Evolutionary conservation across 2,113 vertebrate genomes (phyloP), one percentile per base, ranked within the genome.

Genomic region (Bucco capensis): DNA sequence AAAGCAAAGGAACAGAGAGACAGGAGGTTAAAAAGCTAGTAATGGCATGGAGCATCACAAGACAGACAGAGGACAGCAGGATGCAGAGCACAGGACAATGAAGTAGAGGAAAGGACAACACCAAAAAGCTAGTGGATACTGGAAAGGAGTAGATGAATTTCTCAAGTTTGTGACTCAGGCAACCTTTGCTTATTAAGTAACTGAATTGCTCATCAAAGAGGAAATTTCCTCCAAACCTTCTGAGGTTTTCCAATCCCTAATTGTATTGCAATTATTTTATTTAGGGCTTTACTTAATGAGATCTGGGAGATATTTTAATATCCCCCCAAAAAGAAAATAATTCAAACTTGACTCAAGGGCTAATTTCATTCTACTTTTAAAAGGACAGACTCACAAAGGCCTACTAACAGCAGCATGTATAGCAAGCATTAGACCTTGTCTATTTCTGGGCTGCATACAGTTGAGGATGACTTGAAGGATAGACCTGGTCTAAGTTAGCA

Each of bases 291-390:
- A 83, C 94, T 96, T 98, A 98, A 98, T 98, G 97, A 98, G 97
- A 93, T 97, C 96, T 97, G 97, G 96, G 97, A 97, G 95, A 92
- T 96, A 95, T 90, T 95, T 96, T 97, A 97, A 97, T 97, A 96
- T 88, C 88, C 74, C 44, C 13, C 96, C 97, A 97, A 97, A 94
- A 92, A 86, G 94, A 97, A 97, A 97, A 97, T 96, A 96, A 98
- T 97, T 97, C 94, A 90, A 97, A 96, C 91, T 90, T 97, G 96
- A 97, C 97, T 97, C 96, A 96, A 98, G 97, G 97, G 97, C 97
- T 97, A 96, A 95, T 97, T 96, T 97, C 91, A 97, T 93, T 97
- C 97, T 93, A 97, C 93, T 97, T 97, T 97, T 95, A 21, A 96
- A 93, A 83, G 82, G 89, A 57, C 14, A 75, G 40, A 71, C 67